Conservation (phyloP, 2,888 invertebrate genomes). For the Ichneumon xanthorius region DNA sequence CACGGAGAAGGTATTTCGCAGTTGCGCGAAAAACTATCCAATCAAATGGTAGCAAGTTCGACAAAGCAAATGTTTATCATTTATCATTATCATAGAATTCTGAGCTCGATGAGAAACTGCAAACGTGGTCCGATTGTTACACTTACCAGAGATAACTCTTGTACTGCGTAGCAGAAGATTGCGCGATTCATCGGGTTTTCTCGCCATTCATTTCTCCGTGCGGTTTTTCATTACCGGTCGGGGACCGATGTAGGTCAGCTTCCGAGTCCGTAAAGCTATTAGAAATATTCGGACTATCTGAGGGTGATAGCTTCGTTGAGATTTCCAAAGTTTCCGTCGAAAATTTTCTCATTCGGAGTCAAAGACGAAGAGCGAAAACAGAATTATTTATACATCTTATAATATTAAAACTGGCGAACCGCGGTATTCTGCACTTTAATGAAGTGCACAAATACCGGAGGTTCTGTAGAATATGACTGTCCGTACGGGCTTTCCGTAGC, state of each 20-base stretch:
- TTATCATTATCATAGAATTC: too few species aligned
- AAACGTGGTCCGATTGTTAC: not conserved
- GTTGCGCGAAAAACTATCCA: too few species aligned
- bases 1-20: too few species aligned
- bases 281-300: not conserved
- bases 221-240: not conserved
- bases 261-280: not conserved
- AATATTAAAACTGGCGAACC: too few species aligned
- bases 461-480: too few species aligned
- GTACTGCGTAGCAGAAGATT: not conserved
- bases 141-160: not conserved
- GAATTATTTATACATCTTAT: too few species aligned
- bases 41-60: too few species aligned
- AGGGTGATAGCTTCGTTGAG: too few species aligned
- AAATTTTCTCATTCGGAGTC: not conserved
- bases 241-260: not conserved
- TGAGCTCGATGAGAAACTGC: conserved; percentile 29
- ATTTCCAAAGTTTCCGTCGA: not conserved
- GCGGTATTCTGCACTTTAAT: too few species aligned
- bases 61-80: too few species aligned
- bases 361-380: not conserved
- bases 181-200: not conserved
- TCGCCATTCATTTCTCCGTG: not conserved
- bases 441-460: too few species aligned
- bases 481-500: too few species aligned